Base-by-base conservation (phyloP, 2,113 vertebrate species). In the Cottus gobio region DNA sequence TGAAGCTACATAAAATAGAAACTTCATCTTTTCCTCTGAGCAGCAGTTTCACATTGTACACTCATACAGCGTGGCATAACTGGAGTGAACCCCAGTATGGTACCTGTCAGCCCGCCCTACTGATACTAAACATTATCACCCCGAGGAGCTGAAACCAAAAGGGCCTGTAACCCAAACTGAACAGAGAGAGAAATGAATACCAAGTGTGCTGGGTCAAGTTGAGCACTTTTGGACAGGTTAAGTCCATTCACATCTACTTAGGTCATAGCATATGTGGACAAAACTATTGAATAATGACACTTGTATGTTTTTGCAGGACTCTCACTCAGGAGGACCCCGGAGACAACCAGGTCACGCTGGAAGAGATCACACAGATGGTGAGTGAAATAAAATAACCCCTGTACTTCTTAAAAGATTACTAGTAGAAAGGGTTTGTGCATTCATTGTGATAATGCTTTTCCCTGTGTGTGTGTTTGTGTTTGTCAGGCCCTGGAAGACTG, bases 261-360 rank as follows among this genome's bases (percentile, higher is more conserved):
- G 15, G 65, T 69, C 15, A 28, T 15, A 48, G 13, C 1, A 26
- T 15, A 63, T 79, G 22, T 62, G 7, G 31, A 52, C 20, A 69
- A 62, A 74, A 26, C 5, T 28, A 7, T 63, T 0, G 48, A 79
- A 71, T 42, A 74, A 65, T n/a, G 12, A 10, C 9, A 28, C 9
- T 30, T 64, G 39, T 75, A 2, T 46, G 24, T 73, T 54, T 54
- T 57, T 82, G 10, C 20, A 99, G 98, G 91, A 99, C 98, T 60
- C 82, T 99, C 90, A 96, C 96, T 0, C 97, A 99, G 92, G 97
- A 98, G 65, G 98, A 99, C 42, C 96, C 97, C 0, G 96, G 97
- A 52, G 97, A 99, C 92, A 98, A 95, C 80, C 97, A 98, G 95
- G 95, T 97, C 65, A 96, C 93, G 0, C 90, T 99, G 88, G 97